Conservation (phyloP, 2,888 invertebrate genomes). For the Microplitis deprimator region DNA sequence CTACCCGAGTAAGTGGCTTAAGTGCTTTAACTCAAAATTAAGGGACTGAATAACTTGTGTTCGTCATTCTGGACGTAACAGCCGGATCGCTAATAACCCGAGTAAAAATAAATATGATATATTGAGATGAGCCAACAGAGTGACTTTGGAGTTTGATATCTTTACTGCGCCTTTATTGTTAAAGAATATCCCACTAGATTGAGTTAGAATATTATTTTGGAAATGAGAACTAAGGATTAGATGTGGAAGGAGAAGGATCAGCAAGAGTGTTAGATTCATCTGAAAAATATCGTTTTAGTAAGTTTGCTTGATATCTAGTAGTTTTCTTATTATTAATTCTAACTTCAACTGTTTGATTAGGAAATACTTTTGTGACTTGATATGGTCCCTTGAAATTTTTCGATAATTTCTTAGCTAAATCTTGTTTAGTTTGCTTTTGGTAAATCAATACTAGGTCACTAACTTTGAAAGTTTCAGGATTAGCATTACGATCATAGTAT, state of each 20-base stretch:
- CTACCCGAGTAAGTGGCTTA: too few species aligned
- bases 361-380: slow-evolving; percentile 43
- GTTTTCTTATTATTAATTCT: slow-evolving; percentile 37
- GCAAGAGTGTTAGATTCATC: slow-evolving; percentile 24
- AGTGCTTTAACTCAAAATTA: too few species aligned
- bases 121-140: slow-evolving; percentile 41
- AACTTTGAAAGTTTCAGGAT: slow-evolving; percentile 43
- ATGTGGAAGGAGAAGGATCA: slow-evolving; percentile 14
- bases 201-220: slow-evolving; percentile 2
- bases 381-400: slow-evolving; percentile 42
- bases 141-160: slow-evolving; percentile 35
- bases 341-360: slow-evolving; percentile 41
- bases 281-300: slow-evolving; percentile 43
- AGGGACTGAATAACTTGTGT: too few species aligned
- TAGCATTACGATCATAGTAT: slow-evolving; percentile 49
- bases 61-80: too few species aligned
- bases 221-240: not conserved
- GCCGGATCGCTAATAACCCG: too few species aligned
- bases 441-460: slow-evolving; percentile 46
- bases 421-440: slow-evolving; percentile 28
- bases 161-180: slow-evolving; percentile 35
- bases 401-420: slow-evolving; percentile 28
- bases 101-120: too few species aligned
- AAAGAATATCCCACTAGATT: slow-evolving; percentile 41
- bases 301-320: slow-evolving; percentile 41